Evolutionary conservation across 2,113 vertebrate species (phyloP).

Genomic region (Montifringilla adamsi): DNA sequence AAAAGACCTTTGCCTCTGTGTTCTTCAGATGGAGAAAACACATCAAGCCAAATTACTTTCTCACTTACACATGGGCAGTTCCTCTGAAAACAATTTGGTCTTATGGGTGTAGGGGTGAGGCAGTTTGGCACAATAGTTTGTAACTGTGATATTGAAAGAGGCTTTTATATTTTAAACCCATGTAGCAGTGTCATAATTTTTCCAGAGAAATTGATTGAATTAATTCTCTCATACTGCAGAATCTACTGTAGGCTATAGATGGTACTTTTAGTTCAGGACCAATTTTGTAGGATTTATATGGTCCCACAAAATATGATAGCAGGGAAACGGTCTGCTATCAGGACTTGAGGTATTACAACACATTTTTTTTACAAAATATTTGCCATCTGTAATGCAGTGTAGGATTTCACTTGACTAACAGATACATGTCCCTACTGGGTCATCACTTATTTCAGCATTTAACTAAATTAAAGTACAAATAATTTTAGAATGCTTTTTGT

Average conservation of each 20-base stretch:
- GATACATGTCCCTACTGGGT: not conserved
- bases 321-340: not conserved
- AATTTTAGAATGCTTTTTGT: not conserved
- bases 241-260: not conserved
- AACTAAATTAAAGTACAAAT: not conserved
- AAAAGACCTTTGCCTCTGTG: not conserved
- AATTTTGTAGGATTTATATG: not conserved
- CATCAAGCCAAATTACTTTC: not conserved
- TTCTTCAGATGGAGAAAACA: not conserved
- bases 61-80: not conserved
- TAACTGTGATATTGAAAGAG: not conserved
- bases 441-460: not conserved
- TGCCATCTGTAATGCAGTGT: not conserved
- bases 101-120: not conserved
- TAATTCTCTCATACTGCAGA: not conserved
- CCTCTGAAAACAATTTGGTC: not conserved
- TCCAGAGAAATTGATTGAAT: not conserved
- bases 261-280: not conserved
- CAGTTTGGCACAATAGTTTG: not conserved
- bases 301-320: not conserved
- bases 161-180: not conserved
- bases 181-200: not conserved
- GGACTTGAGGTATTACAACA: not conserved
- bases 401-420: not conserved
- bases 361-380: not conserved